These are phyloP conservation scores for Catocala fraxini DNA, from an alignment of 2,888 invertebrate species.

Conservation along the genomic window DNA sequence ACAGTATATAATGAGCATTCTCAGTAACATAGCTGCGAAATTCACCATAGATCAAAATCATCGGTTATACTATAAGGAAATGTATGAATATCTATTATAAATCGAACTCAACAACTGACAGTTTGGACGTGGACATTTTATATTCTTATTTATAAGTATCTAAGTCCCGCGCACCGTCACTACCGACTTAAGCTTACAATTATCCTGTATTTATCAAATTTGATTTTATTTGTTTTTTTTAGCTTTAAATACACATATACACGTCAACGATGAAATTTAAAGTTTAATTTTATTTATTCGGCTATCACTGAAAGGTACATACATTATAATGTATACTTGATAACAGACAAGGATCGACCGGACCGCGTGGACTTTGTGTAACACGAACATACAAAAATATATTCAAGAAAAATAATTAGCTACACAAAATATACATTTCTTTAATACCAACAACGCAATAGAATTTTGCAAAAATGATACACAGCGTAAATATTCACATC, in stretches of 20 bases:
- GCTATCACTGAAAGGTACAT: constrained; percentile 78
- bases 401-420: constrained; percentile 38
- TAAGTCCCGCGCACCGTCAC: constrained; percentile 76
- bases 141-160: constrained; percentile 19
- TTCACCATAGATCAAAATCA: not conserved
- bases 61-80: not conserved
- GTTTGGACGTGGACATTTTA: constrained; percentile 17
- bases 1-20: constrained; percentile 41
- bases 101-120: constrained; percentile 19
- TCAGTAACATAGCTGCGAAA: not conserved
- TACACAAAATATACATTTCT: constrained; percentile 36
- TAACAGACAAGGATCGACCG: constrained; percentile 75
- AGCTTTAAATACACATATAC: constrained; percentile 81
- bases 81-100: constrained; percentile 11
- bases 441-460: constrained; percentile 38
- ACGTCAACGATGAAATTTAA: constrained; percentile 71
- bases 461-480: constrained; percentile 23
- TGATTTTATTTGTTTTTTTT: constrained; percentile 56
- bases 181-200: constrained; percentile 68
- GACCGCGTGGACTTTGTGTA: constrained; percentile 62
- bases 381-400: constrained; percentile 41
- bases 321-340: constrained; percentile 73
- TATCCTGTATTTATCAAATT: constrained; percentile 70
- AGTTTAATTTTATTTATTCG: constrained; percentile 59
- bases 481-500: constrained; percentile 33